Base-by-base conservation (phyloP, 2,888 invertebrate species). In the Lucinisca nassula region DNA sequence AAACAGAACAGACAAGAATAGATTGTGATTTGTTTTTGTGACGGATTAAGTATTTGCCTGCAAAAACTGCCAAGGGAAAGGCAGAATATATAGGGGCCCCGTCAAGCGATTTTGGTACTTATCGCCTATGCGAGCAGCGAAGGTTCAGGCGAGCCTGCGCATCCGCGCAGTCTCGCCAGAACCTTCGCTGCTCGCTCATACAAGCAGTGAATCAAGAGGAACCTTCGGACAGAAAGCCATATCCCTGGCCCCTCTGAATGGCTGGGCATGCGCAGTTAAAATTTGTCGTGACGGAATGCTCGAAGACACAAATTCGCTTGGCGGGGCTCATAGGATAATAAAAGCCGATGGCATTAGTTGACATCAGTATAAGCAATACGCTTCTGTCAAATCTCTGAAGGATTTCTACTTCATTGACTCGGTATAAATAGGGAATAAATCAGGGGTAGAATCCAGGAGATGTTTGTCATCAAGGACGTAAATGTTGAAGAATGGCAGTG, bases 341-440 rank as follows among this genome's bases (percentile, higher is more conserved):
- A 67, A 67, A 32, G 67, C 67, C 67, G 12, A 30, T 67, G 67
- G 32, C 67, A 67, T 67, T 67, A 67, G 67, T n/a, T 35, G 67
- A 30, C 67, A 67, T 67, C 67, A 35, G 35, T 35, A 35, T 30
- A 35, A 24, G 17, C 30, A 30, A 6, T 35, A 35, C 35, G 35
- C 21, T 67, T 35, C 67, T n/a, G 3, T n/a, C 67, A 67, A 35
- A 0, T 30, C 67, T 10, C 67, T 8, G 35, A 32, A 67, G 67
- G 67, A 35, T 67, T 67, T 35, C 67, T 35, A 30, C 67, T 6
- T 35, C 67, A 67, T 35, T 67, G 67, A 32, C 67, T 32, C 8
- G 24, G 67, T 35, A 67, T 67, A 67, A 67, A 67, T 67, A 35
- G 17, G 30, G 35, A 35, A 67, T 67, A 67, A 67, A 67, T 67